A percentile compares a stretch with the other conserved stretches of the same genome.
Conservation (phyloP, 2,888 invertebrate species). For the Buathra laborator region DNA sequence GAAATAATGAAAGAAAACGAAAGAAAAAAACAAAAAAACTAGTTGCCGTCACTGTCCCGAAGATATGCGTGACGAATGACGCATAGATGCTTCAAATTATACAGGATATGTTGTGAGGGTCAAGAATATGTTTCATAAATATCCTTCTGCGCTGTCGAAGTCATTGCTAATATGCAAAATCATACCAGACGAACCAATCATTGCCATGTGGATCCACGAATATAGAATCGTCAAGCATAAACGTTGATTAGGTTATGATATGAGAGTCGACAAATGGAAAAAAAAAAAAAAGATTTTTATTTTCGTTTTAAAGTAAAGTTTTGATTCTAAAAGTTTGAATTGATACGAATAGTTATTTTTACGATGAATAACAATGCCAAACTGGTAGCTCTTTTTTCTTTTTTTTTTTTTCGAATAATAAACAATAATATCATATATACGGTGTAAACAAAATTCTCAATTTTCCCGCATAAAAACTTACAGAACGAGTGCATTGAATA, state of each 20-base stretch:
- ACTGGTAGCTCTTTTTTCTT: background rate
- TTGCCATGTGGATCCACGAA: background rate
- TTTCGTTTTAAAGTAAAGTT: too few relatives aligned
- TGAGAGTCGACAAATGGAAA: too few relatives aligned
- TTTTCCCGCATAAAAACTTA: too few relatives aligned
- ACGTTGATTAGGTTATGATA: background rate
- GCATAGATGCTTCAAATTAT: conserved; percentile 9
- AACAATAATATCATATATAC: too few relatives aligned
- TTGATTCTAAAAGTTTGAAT: too few relatives aligned
- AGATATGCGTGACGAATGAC: background rate
- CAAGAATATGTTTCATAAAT: conserved; percentile 3
- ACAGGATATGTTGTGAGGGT: conserved; percentile 33
- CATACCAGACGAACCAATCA: background rate
- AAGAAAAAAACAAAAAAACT: background rate
- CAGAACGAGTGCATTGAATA: too few relatives aligned
- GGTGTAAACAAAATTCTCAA: too few relatives aligned
- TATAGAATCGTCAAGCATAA: background rate
- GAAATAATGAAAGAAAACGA: background rate
- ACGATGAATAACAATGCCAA: background rate
- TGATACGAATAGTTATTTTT: background rate
- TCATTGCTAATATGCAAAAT: background rate
- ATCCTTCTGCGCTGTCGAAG: conserved; percentile 4
- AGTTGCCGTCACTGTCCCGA: background rate
- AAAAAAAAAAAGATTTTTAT: too few relatives aligned
- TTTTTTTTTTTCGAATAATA: too few relatives aligned